Percentiles rank a stretch among this genome's conserved stretches.
Evolutionary conservation across 2,797 vertebrate species (phyloP).

Genomic region (Sternarchorhynchus goeldii): DNA sequence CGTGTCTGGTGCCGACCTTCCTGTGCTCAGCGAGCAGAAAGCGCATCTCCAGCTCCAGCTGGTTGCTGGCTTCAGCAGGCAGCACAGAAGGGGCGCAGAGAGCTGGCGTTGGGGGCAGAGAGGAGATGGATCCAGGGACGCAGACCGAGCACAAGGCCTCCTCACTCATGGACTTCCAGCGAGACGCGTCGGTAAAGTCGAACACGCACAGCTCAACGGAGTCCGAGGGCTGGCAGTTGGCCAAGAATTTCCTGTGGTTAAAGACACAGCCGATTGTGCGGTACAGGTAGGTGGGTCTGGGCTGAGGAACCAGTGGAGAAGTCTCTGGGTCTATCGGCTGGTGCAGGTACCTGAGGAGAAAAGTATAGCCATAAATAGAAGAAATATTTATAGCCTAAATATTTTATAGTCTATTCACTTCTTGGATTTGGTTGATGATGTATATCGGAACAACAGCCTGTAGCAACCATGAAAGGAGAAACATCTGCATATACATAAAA

Average conservation of each 20-base stretch:
- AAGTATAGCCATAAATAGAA: slow-evolving; percentile 6
- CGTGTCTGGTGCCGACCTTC: slow-evolving; percentile 79
- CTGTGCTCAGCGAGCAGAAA: slow-evolving; percentile 88
- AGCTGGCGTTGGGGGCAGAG: slow-evolving; percentile 84
- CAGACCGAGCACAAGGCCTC: slow-evolving; percentile 94
- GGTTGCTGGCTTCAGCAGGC: slow-evolving; percentile 84
- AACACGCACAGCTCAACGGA: slow-evolving; percentile 89
- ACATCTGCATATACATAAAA: too few species aligned
- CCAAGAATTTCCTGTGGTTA: slow-evolving; percentile 90
- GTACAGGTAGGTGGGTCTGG: slow-evolving; percentile 86
- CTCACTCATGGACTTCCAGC: slow-evolving; percentile 95
- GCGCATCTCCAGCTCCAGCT: slow-evolving; percentile 90
- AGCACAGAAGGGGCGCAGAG: slow-evolving; percentile 84
- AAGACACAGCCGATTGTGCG: slow-evolving; percentile 92
- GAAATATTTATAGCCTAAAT: not conserved
- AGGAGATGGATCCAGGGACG: slow-evolving; percentile 78
- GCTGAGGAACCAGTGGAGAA: slow-evolving; percentile 81
- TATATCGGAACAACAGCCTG: too few species aligned
- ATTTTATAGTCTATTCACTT: too few species aligned
- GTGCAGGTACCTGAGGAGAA: slow-evolving; percentile 84
- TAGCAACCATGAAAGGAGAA: too few species aligned
- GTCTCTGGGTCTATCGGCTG: slow-evolving; percentile 83
- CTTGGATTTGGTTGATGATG: too few species aligned
- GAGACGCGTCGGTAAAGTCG: slow-evolving; percentile 86
- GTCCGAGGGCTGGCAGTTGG: slow-evolving; percentile 92